Evolutionary conservation across 2,113 vertebrate species (phyloP).

Genomic region (Trematocara macrostoma): DNA sequence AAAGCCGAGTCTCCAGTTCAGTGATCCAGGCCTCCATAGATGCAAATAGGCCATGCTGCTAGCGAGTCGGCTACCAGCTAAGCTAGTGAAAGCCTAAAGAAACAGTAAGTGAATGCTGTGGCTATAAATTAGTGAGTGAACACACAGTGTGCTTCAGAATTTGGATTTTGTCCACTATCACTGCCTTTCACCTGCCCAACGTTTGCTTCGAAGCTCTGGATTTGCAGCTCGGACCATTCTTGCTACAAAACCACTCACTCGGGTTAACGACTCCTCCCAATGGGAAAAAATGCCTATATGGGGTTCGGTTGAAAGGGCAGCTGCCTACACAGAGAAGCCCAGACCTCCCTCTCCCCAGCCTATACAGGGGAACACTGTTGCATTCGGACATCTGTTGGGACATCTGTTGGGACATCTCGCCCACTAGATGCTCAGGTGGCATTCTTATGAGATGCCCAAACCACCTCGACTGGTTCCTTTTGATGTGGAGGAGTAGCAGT

Average conservation of each 20-base stretch:
- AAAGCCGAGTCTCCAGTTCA: not conserved
- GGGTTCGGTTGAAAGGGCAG: not conserved
- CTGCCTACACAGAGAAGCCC: not conserved
- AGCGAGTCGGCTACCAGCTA: accelerated
- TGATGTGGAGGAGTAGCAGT: not conserved
- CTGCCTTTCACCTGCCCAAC: not conserved
- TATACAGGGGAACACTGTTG: not conserved
- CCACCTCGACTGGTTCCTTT: not conserved
- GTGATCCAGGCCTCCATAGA: not conserved
- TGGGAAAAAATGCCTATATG: not conserved
- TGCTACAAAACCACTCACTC: not conserved
- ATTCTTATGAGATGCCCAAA: not conserved
- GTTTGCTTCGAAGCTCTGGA: not conserved
- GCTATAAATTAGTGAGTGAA: not conserved
- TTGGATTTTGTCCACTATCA: not conserved
- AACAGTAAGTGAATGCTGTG: not conserved
- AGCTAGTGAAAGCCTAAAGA: not conserved
- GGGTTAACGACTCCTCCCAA: not conserved
- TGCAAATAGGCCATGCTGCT: not conserved
- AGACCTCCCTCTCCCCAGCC: not conserved
- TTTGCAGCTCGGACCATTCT: not conserved
- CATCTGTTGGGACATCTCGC: not conserved
- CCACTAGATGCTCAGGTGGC: not conserved
- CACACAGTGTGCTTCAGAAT: not conserved
- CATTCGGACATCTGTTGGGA: not conserved